phyloP scores from a whole-genome alignment of 1,140 invertebrate species.

The Drosophila pseudoobscura region DNA sequence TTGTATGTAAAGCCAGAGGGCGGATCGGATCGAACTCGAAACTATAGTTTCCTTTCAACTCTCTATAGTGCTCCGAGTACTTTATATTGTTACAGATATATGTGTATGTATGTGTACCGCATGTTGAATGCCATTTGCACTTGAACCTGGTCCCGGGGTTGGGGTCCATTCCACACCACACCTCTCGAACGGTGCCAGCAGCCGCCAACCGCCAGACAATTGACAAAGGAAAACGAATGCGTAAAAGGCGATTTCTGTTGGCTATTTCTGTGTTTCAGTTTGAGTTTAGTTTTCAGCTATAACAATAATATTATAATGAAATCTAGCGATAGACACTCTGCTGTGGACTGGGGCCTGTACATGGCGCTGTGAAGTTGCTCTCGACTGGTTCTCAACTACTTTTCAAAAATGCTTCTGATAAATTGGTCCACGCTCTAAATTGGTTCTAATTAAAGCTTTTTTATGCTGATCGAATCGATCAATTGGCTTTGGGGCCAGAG shows the following conservation, averaged over 20 bases:
- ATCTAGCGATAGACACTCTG: constrained; percentile 38
- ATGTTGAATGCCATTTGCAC: constrained; percentile 63
- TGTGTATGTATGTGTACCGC: constrained; percentile 4
- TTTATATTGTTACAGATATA: constrained; percentile 35
- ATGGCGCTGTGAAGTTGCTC: constrained; percentile 76
- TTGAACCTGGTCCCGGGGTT: constrained; percentile 63
- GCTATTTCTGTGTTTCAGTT: constrained; percentile 5
- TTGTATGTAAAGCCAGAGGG: constrained; percentile 53
- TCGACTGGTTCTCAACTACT: constrained; percentile 80
- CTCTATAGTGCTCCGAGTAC: constrained; percentile 16
- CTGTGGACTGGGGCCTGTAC: constrained; percentile 23
- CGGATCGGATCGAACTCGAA: constrained; percentile 2
- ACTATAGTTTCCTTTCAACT: background rate
- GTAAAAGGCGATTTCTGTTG: constrained; percentile 64
- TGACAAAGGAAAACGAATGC: constrained; percentile 80
- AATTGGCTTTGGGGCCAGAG: constrained; percentile 24
- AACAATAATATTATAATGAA: constrained; percentile 69
- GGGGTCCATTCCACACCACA: constrained; percentile 63
- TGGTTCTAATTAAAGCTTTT: constrained; percentile 78
- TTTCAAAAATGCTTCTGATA: constrained; percentile 81
- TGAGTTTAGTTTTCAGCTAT: constrained; percentile 37
- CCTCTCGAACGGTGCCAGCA: constrained; percentile 38
- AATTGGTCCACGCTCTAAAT: constrained; percentile 80
- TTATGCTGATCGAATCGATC: constrained; percentile 78
- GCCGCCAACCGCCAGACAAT: constrained; percentile 37